Evolutionary conservation across 2,113 vertebrate genomes (phyloP), one percentile per base, ranked within the genome.

Genomic region (Aythya baeri): DNA sequence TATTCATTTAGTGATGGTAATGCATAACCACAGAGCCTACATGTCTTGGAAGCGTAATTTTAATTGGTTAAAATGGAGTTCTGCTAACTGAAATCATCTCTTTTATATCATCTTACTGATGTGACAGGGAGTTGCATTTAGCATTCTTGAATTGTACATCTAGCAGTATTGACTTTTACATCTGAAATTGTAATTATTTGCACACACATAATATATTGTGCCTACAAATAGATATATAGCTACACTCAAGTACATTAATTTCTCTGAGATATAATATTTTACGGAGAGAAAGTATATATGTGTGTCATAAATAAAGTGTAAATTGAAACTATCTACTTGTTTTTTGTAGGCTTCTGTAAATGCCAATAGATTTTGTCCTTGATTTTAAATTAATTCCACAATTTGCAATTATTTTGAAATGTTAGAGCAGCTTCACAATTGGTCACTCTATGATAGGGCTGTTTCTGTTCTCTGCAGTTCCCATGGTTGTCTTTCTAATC

Each of bases 351-450:
- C 38, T 83, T 59, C 38, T 73, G 18, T 44, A 52, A 83, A 17
- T 23, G 62, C 38, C 86, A 61, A 83, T 94, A 93, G 73, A 86
- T 89, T 90, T 92, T 96, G 27, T 71, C 84, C 93, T 13, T 68
- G 87, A 92, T 91, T 94, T 96, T 97, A 96, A 96, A 94, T 85
- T 91, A 97, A 96, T 90, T 59, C 88, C 73, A 83, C 93, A 74
- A 91, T 96, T 95, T 93, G 78, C 26, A 50, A 79, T 94, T 91
- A 76, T 31, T 91, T 91, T 62, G 67, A 90, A 93, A 91, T 86
- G 70, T 83, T 75, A 73, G 6, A 88, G 25, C 21, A 92, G 50
- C 67, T 95, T 97, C 83, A 93, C 55, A 94, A 91, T 43, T 94
- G 71, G 84, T 94, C 72, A 88, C 29, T 5, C 20, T 27, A 26